Percentiles rank a stretch among this genome's conserved stretches.
These are phyloP conservation scores for Sinotaia quadrata DNA, from an alignment of 2,888 invertebrate species.

Conservation along the genomic window DNA sequence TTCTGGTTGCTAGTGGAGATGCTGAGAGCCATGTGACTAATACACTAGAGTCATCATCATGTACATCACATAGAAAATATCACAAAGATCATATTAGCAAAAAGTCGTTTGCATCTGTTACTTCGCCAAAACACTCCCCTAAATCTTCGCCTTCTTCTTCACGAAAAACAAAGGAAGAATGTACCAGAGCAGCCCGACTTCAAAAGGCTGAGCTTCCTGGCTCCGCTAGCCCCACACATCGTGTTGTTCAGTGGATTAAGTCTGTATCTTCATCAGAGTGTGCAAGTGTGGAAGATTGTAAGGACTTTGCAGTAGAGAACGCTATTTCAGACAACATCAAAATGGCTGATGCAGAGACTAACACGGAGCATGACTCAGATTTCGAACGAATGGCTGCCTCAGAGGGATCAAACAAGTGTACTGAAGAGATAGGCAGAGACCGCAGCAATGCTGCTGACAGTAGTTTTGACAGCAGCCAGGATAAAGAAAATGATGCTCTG, in stretches of 20 bases:
- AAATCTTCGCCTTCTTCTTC: constrained; percentile 50
- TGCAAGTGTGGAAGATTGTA: background rate
- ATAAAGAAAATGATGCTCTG: constrained; percentile 36
- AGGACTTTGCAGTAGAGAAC: constrained; percentile 12
- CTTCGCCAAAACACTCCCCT: constrained; percentile 60
- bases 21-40: background rate
- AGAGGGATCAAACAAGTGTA: constrained; percentile 24
- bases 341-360: constrained; percentile 45
- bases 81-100: constrained; percentile 27
- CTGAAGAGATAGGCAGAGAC: constrained; percentile 12
- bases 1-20: background rate
- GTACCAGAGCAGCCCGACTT: constrained; percentile 36
- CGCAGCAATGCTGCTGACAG: constrained; percentile 45
- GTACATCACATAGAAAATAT: constrained; percentile 18
- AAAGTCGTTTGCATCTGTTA: constrained; percentile 35
- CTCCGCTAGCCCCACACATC: constrained; percentile 53
- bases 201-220: constrained; percentile 52
- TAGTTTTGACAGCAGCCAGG: constrained; percentile 56
- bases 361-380: constrained; percentile 49
- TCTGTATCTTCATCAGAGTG: constrained; percentile 51
- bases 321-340: constrained; percentile 14
- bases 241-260: constrained; percentile 69
- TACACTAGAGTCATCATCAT: background rate
- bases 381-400: constrained; percentile 44
- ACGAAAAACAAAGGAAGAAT: constrained; percentile 40